Base-by-base conservation (phyloP, 2,888 invertebrate species). In the Slavum lentiscoides region DNA sequence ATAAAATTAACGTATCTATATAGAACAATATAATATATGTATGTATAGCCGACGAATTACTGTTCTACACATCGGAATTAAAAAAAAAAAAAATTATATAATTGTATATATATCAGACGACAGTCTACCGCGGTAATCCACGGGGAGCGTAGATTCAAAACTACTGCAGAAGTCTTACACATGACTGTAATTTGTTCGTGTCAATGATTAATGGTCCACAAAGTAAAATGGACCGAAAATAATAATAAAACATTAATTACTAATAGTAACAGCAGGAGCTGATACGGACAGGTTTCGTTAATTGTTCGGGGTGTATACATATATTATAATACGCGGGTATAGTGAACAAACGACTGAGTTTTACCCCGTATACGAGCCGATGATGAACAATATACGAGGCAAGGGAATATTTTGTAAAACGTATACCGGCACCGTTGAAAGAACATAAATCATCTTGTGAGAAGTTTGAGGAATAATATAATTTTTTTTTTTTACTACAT, bases 191-290 rank as follows among this genome's bases (percentile, higher is more conserved):
- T 80, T 80, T 70, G 69, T 80, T 62, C 69, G 39, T 53, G 61
- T 70, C 77, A 23, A 70, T 80, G 77, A 80, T 80, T 80, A 80
- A 80, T 70, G 77, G 69, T 69, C 76, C 61, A 53, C 69, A 30
- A 61, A 61, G 49, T 69, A 61, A 80, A 80, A 80, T 72, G 53
- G 62, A 80, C 77, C 64, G 53, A 80, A 77, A 62, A 69, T 7
- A 77, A 74, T 66, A 73, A 53, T 43, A 43, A 43, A n/a, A n/a
- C n/a, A n/a, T n/a, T n/a, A n/a, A n/a, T n/a, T 9, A n/a, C 59
- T 55, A 21, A 13, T 39, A 39, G 64, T 13, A 80, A 80, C 76
- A 77, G 76, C 61, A 53, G 69, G 76, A 69, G 70, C 23, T 62
- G 55, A 9, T 55, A 80, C 64, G 39, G 70, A 69, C 64, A 64